A percentile compares a stretch with the other conserved stretches of the same genome.
phyloP scores from a whole-genome alignment of 2,888 invertebrate species.

The Copidosoma aretas region DNA sequence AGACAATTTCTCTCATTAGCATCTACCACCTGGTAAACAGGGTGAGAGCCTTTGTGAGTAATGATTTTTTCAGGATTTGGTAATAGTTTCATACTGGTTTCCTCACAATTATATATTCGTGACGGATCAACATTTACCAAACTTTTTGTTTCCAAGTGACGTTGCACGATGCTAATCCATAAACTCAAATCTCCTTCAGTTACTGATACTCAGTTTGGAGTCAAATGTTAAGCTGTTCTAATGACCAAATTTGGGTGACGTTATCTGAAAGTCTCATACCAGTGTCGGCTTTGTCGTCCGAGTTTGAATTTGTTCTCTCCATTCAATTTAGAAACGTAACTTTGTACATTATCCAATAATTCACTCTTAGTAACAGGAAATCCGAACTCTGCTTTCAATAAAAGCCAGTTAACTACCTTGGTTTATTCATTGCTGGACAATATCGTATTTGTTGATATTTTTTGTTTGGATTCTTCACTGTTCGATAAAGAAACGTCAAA shows the following conservation, averaged over 20 bases:
- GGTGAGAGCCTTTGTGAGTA: no score
- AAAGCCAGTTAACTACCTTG: not conserved
- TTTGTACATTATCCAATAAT: slow-evolving; percentile 32
- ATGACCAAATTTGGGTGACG: slow-evolving; percentile 29
- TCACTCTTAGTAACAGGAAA: slow-evolving; percentile 28
- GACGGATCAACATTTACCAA: no score
- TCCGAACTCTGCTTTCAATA: slow-evolving; percentile 16
- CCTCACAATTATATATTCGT: no score
- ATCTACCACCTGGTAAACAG: no score
- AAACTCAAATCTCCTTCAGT: slow-evolving; percentile 19
- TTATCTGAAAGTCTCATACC: slow-evolving; percentile 24
- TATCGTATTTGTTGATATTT: not conserved
- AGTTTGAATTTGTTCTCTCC: slow-evolving; percentile 17
- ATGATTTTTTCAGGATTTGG: no score
- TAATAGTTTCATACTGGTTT: no score
- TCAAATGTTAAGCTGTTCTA: slow-evolving; percentile 20
- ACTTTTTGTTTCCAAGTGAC: no score
- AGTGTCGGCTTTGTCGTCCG: slow-evolving; percentile 30
- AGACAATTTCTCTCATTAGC: no score
- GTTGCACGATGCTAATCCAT: no score
- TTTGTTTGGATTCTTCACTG: not conserved
- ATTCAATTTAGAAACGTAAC: slow-evolving; percentile 5
- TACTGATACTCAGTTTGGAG: slow-evolving; percentile 7
- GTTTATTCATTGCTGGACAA: slow-evolving; percentile 1
- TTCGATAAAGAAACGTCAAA: not conserved